Base-by-base conservation (phyloP, 2,113 vertebrate species). In the Pteropus alecto region DNA sequence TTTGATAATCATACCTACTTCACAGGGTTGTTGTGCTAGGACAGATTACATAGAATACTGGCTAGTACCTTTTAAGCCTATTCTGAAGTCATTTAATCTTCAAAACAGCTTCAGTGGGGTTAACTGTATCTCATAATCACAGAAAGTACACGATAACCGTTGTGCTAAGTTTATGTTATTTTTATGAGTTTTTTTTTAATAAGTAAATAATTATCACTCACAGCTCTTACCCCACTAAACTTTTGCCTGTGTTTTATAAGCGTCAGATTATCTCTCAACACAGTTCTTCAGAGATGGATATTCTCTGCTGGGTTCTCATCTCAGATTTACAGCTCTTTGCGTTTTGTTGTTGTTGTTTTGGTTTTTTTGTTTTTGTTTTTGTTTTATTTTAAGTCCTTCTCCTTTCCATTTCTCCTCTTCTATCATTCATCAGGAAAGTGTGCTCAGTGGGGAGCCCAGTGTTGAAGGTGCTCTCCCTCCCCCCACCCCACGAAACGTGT, bases 371-470 rank as follows among this genome's bases (percentile, higher is more conserved):
- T 48, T 48, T 48, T 48, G 46, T 48, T 48, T 70, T 67, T 68
- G 35, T 22, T 81, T 94, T 89, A 71, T 79, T 67, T 92, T 56
- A 11, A 68, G 26, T 93, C 63, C 65, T 0, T 67, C 90, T 68
- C 30, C 54, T 76, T 79, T 78, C 87, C 77, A 71, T 88, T 90
- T 56, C 33, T 90, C 65, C 60, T 46, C 58, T 95, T 89, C 94
- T 86, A 67, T 97, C 74, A 87, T 96, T 94, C 83, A 74, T 87
- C n/a, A 24, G 92, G 96, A 96, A 54, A 96, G 54, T 97, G 70
- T 92, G 68, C 94, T 98, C 96, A 82, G 95, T 95, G 95, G 96
- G 97, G 95, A 98, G 61, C 93, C 67, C 61, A 30, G 70, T 91
- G 92, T 93, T 97, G 96, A 97, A 97, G 96, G 85, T 60, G 2